A percentile compares a stretch with the other conserved stretches of the same genome.
These are phyloP conservation scores for Charadrius vociferus DNA, from an alignment of 2,113 vertebrate species.

Conservation along the genomic window DNA sequence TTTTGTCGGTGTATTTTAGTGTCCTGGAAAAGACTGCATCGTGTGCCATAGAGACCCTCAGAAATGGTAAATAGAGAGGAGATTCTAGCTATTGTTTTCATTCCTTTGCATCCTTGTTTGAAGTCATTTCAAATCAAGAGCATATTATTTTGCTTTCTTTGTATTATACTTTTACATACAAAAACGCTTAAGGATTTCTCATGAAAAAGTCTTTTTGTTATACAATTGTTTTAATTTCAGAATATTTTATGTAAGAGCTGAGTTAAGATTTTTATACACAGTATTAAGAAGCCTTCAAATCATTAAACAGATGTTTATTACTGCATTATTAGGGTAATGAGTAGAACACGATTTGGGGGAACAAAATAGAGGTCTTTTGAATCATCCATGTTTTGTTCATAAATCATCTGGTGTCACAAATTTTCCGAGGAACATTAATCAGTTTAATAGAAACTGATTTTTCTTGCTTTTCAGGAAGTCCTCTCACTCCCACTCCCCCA, in stretches of 20 bases:
- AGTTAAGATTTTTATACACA: slow-evolving; percentile 26
- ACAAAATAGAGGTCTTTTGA: slow-evolving; percentile 53
- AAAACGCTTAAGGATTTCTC: not conserved
- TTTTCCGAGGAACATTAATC: slow-evolving; percentile 59
- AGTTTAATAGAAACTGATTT: slow-evolving; percentile 58
- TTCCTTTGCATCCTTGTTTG: slow-evolving; percentile 84
- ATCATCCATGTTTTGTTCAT: slow-evolving; percentile 57
- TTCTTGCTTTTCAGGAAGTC: slow-evolving; percentile 24
- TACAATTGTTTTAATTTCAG: slow-evolving; percentile 56
- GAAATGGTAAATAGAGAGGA: slow-evolving; percentile 85
- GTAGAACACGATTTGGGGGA: slow-evolving; percentile 43
- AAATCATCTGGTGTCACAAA: slow-evolving; percentile 53
- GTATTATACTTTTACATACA: slow-evolving; percentile 42
- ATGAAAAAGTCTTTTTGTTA: slow-evolving; percentile 49
- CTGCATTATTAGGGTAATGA: slow-evolving; percentile 58
- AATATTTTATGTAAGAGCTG: slow-evolving; percentile 41
- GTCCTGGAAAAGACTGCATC: slow-evolving; percentile 19
- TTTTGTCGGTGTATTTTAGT: slow-evolving; percentile 45
- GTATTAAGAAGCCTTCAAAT: slow-evolving; percentile 45
- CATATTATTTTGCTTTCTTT: slow-evolving; percentile 64
- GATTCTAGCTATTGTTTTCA: slow-evolving; percentile 91
- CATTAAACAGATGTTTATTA: slow-evolving; percentile 63
- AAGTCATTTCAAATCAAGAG: slow-evolving; percentile 78
- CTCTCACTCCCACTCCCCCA: not conserved
- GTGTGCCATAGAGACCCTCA: slow-evolving; percentile 75